Base-by-base conservation (phyloP, 2,113 vertebrate species). In the Dasyprocta punctata region DNA sequence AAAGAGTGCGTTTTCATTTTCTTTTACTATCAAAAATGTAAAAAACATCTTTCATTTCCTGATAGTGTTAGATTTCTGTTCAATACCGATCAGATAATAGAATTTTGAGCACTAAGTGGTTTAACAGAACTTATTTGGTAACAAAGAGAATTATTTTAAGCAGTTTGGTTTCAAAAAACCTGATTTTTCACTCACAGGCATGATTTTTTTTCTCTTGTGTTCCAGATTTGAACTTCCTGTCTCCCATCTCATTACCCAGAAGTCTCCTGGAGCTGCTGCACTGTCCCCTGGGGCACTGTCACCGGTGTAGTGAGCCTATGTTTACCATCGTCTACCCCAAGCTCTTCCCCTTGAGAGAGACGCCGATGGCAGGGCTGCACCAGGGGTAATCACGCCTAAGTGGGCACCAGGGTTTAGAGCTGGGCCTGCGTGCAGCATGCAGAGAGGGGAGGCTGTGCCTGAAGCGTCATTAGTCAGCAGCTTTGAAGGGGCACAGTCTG, bases 291-390 rank as follows among this genome's bases (percentile, higher is more conserved):
- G 99, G 99, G 85, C 99, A 99, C 97, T 99, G 99, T 97, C 99
- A 99, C 98, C 99, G 99, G 63, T 99, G 99, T 97, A 99, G 99
- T 94, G 99, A 99, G 98, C 99, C 99, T 96, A 99, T 99, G 99
- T 99, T 99, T 98, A 99, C 99, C 92, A 99, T 99, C 92, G 99
- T 99, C 98, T 99, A 99, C 98, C 99, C 99, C 96, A 99, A 99
- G 98, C 99, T 99, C 89, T 99, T 99, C 97, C 99, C 99, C 84
- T 98, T 99, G 97, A 99, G 99, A 95, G 99, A 99, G 98, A 99
- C 99, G 0, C 99, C 99, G 4, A 99, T 99, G 99, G 99, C 99
- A 52, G 99, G 99, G 96, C 99, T 99, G 81, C 99, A 99, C 98
- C 99, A 99, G 98, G 99, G 99, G 99, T 99, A 98, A 99, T 98